phyloP scores from a whole-genome alignment of 2,888 invertebrate species.

The Ferdinandea cuprea region DNA sequence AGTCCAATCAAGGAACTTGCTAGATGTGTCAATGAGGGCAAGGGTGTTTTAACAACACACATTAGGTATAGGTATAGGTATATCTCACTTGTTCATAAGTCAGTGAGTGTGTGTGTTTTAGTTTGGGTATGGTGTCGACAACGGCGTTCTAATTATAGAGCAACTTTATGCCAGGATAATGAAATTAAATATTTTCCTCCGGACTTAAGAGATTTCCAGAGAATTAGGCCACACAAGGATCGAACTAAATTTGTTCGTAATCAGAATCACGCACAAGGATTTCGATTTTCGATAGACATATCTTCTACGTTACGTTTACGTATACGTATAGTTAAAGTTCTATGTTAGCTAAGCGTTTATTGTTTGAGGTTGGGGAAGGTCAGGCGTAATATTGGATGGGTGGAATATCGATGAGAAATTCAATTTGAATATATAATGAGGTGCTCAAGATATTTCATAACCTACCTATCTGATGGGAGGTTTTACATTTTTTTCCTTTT shows the following conservation, averaged over 20 bases:
- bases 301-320: not conserved
- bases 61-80: too few relatives aligned
- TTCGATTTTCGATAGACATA: conserved; percentile 38
- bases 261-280: conserved; percentile 62
- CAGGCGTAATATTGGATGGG: conserved; percentile 31
- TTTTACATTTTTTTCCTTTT: conserved; percentile 3
- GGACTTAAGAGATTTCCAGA: conserved; percentile 45
- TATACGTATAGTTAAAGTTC: conserved; percentile 21
- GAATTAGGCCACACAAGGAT: conserved; percentile 68
- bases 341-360: conserved; percentile 22
- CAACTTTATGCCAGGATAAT: conserved; percentile 65
- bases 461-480: conserved; percentile 48
- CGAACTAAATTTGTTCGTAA: conserved; percentile 60
- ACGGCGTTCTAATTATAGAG: conserved; percentile 51
- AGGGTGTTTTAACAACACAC: not conserved
- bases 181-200: conserved; percentile 62
- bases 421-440: conserved; percentile 66
- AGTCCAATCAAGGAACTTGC: conserved; percentile 13
- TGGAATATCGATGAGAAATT: conserved; percentile 59
- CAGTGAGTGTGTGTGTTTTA: conserved; percentile 1
- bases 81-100: not conserved
- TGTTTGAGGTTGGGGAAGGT: conserved; percentile 40
- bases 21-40: conserved; percentile 14
- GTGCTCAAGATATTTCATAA: conserved; percentile 46
- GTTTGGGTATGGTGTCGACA: conserved; percentile 14